Percentiles rank a stretch among this genome's conserved stretches.
Evolutionary conservation across 2,113 vertebrate genomes (phyloP).

Genomic region (Procavia capensis): DNA sequence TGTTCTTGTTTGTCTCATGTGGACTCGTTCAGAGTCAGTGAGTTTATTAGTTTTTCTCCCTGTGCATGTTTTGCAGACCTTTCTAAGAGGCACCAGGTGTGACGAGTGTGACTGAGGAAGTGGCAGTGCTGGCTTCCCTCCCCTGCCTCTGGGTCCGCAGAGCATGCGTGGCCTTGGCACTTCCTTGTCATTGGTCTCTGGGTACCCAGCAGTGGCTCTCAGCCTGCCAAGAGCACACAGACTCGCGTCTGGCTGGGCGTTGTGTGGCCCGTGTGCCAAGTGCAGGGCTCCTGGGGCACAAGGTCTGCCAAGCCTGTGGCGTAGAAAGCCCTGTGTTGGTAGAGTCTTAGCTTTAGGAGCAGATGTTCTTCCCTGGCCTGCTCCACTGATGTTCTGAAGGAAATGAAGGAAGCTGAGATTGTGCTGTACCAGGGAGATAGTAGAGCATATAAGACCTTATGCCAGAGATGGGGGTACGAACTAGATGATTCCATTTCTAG

Average conservation of each 20-base stretch:
- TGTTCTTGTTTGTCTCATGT: background rate
- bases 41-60: background rate
- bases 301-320: background rate
- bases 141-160: background rate
- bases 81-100: background rate
- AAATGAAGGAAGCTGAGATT: background rate
- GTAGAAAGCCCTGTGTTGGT: background rate
- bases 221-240: background rate
- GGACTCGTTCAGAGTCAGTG: background rate
- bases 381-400: background rate
- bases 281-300: background rate
- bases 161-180: background rate
- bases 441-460: background rate
- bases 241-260: background rate
- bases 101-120: background rate
- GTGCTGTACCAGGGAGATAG: background rate
- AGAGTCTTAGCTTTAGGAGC: background rate
- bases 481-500: background rate
- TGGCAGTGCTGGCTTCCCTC: background rate
- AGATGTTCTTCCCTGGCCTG: background rate
- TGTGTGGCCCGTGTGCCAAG: background rate
- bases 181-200: background rate
- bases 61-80: background rate
- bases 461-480: background rate
- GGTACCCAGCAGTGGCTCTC: background rate